phyloP scores from a whole-genome alignment of 2,888 invertebrate species.

The Germaria angustata region DNA sequence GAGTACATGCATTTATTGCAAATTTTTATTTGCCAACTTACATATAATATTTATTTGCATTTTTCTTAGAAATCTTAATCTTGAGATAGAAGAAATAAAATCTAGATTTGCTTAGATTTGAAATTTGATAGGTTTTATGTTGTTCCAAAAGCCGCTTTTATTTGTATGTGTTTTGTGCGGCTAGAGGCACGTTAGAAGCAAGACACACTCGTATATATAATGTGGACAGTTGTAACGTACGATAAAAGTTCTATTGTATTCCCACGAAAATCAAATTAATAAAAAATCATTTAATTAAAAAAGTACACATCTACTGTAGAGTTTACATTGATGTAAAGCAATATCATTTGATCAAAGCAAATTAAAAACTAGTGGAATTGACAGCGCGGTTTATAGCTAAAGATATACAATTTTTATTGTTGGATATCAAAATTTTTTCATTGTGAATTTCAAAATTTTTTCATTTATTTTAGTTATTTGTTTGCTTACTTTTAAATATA shows the following conservation, averaged over 20 bases:
- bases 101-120: constrained; percentile 41
- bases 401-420: too few species aligned
- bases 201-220: not conserved
- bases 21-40: not conserved
- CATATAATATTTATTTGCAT: not conserved
- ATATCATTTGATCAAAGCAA: too few species aligned
- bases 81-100: not conserved
- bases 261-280: not conserved
- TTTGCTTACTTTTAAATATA: too few species aligned
- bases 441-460: too few species aligned
- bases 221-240: not conserved
- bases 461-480: too few species aligned
- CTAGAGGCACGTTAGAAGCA: not conserved
- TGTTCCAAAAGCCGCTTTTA: constrained; percentile 24
- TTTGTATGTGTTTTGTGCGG: not conserved
- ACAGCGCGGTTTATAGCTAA: too few species aligned
- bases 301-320: too few species aligned
- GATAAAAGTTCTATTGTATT: not conserved
- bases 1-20: not conserved
- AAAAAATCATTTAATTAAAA: too few species aligned
- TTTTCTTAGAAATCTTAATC: constrained; percentile 35
- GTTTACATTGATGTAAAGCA: too few species aligned
- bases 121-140: constrained; percentile 44
- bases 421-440: too few species aligned
- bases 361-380: too few species aligned